Base-by-base conservation (phyloP, 2,113 vertebrate species). In the Perca schrenkii region DNA sequence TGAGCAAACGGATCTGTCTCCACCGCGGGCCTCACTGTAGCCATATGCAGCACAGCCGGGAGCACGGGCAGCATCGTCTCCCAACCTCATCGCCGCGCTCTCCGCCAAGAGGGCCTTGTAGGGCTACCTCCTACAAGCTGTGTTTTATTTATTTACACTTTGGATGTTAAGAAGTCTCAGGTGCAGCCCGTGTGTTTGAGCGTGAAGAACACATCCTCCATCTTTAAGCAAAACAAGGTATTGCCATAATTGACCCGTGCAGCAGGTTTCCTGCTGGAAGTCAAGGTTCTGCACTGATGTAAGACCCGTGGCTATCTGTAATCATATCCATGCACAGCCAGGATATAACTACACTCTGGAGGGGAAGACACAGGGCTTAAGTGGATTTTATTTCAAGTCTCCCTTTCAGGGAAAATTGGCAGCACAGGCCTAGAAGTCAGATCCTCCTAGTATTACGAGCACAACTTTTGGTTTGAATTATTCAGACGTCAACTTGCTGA, bases 301-400 rank as follows among this genome's bases (percentile, higher is more conserved):
- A 88, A 86, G 87, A 93, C 82, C 87, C 62, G 72, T 90, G 87
- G 80, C 83, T 71, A 75, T 92, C 88, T 49, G 76, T 93, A 94
- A 94, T 93, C 92, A 87, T 88, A 88, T 94, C 91, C 90, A 93
- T 92, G 82, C 91, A 90, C 88, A 87, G 86, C 49, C 70, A 86
- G 88, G 89, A 60, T 91, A 94, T 93, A 93, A 91, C 89, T 91
- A 67, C 75, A 78, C 90, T 94, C 93, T 86, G 80, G 91, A 90
- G 85, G 80, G 82, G 85, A 89, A 90, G 79, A 92, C 86, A 83
- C 65, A 81, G 50, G 86, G 89, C 86, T 94, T 93, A 93, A 89
- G 80, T 91, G 91, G 92, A 89, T 92, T 95, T 93, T 77, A 91
- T 93, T 94, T 93, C 92, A 95, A 93, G 91, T 90, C 91, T 91